Percentiles rank a stretch among this genome's conserved stretches.
Evolutionary conservation across 1,140 invertebrate genomes (phyloP).

Genomic region (Megathymus violae): DNA sequence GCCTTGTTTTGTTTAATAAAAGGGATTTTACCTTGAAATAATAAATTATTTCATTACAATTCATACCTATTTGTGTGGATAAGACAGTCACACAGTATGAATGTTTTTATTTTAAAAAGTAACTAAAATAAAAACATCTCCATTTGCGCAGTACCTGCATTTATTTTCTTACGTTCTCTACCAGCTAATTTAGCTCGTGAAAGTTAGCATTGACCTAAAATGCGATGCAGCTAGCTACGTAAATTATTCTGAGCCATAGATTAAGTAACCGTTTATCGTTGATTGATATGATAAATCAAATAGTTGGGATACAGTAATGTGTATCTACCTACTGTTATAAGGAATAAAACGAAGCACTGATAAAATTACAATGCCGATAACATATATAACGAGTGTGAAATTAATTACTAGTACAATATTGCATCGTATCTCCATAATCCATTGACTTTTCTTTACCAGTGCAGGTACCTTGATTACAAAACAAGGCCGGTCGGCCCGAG

Average conservation of each 20-base stretch:
- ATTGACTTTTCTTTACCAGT: conserved; percentile 47
- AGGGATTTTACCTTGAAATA: too few relatives aligned
- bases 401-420: conserved; percentile 40
- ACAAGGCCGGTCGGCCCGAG: conserved; percentile 43
- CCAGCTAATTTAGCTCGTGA: neutral
- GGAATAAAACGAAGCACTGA: neutral
- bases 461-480: conserved; percentile 51
- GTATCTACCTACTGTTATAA: too few relatives aligned
- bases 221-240: conserved; percentile 16
- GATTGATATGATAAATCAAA: conserved; percentile 24
- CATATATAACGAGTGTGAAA: conserved; percentile 20
- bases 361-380: neutral
- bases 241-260: neutral
- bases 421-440: conserved; percentile 38
- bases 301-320: too few relatives aligned
- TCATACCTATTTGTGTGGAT: too few relatives aligned
- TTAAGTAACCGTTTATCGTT: conserved; percentile 7
- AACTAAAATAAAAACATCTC: too few relatives aligned
- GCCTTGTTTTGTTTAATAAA: too few relatives aligned
- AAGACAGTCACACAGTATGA: too few relatives aligned
- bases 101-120: too few relatives aligned
- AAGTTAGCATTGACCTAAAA: conserved; percentile 20
- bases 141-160: too few relatives aligned
- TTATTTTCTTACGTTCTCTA: too few relatives aligned
- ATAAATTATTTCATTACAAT: too few relatives aligned